phyloP scores from a whole-genome alignment of 1,140 invertebrate genomes.

The Drosophila lacteicornis region DNA sequence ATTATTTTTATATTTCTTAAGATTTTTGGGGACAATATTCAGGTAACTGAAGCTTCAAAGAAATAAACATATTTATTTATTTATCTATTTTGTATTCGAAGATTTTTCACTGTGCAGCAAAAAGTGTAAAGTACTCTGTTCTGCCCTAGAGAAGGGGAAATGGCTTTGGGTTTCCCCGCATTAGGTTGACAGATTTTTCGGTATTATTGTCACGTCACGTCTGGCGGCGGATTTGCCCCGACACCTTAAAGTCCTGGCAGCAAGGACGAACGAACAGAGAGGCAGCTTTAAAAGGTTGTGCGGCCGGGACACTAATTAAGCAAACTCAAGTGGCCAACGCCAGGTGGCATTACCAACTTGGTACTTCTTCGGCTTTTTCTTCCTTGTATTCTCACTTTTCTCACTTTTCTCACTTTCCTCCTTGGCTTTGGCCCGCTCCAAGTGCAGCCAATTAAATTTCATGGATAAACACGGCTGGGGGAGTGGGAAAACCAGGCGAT shows the following conservation, averaged over 20 bases:
- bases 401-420: background rate
- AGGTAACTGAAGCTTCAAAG: no score
- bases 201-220: constrained; percentile 82
- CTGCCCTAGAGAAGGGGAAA: constrained; percentile 1
- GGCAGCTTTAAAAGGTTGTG: constrained; percentile 16
- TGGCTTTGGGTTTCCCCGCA: constrained; percentile 38
- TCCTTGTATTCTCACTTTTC: constrained; percentile 13
- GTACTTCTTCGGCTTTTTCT: background rate
- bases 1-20: no score
- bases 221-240: constrained; percentile 60
- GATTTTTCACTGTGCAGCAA: constrained; percentile 6
- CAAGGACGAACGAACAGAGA: background rate
- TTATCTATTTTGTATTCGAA: no score
- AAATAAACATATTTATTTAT: no score
- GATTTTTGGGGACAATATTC: no score
- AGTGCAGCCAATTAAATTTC: constrained; percentile 75
- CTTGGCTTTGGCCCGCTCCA: background rate
- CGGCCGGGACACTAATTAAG: constrained; percentile 47
- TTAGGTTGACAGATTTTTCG: constrained; percentile 59
- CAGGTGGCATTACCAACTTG: constrained; percentile 11
- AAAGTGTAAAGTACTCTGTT: constrained; percentile 20
- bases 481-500: background rate
- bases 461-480: constrained; percentile 63
- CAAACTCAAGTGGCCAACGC: constrained; percentile 38
- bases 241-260: constrained; percentile 49